Evolutionary conservation across 37 sponge, comb jelly and placozoan species (phyloP).

Genomic region (Crambe crambe): DNA sequence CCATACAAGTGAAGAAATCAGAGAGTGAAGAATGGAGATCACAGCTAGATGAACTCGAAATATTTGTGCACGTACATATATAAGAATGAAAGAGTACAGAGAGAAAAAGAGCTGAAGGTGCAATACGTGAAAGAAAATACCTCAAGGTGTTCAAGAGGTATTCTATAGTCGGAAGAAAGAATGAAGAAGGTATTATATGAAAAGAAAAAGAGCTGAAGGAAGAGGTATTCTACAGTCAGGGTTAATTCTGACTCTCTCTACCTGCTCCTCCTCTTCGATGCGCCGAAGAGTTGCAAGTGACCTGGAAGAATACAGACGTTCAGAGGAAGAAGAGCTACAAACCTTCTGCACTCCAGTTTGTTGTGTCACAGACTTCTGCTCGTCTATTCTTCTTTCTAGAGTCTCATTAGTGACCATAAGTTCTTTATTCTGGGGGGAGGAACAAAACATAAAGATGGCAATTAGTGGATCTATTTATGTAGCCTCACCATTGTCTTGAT

Average conservation of each 20-base stretch:
- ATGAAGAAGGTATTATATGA: not conserved
- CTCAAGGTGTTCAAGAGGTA: too few species aligned
- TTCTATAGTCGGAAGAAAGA: not conserved
- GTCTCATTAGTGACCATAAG: not conserved
- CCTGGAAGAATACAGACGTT: too few species aligned
- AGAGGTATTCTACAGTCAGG: not conserved
- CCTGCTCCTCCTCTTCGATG: slow-evolving; percentile 16
- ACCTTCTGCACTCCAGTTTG: slow-evolving; percentile 13
- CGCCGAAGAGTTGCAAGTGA: not conserved
- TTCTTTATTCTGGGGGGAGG: not conserved
- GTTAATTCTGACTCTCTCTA: not conserved
- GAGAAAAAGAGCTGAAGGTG: too few species aligned
- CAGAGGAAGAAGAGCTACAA: slow-evolving; percentile 3
- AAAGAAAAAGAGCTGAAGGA: not conserved
- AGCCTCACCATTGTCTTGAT: not conserved
- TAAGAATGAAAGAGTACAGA: too few species aligned
- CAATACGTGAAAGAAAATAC: not conserved
- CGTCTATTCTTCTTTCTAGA: not conserved
- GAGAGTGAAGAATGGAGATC: too few species aligned
- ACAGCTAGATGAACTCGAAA: too few species aligned
- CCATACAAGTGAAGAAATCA: too few species aligned
- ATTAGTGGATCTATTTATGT: too few species aligned
- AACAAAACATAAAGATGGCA: not conserved
- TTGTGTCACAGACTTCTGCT: not conserved
- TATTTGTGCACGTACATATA: too few species aligned